These are phyloP conservation scores for Drosophila yakuba DNA, from an alignment of 1,140 invertebrate species.

Conservation along the genomic window DNA sequence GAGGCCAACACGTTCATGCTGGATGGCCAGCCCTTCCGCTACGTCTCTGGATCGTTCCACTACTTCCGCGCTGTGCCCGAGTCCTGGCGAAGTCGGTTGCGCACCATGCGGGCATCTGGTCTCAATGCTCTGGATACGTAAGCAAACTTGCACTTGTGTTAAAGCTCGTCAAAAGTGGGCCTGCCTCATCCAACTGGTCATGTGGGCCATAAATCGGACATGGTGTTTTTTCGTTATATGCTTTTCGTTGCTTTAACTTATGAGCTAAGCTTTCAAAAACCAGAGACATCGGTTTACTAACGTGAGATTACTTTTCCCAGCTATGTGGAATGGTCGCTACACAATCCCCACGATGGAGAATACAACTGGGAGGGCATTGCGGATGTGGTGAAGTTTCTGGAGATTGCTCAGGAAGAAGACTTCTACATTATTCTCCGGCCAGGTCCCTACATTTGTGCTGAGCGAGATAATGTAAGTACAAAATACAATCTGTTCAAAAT, in stretches of 20 bases:
- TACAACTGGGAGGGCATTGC: slow-evolving; percentile 91
- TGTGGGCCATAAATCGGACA: no score
- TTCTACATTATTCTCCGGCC: slow-evolving; percentile 94
- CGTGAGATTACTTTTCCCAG: slow-evolving; percentile 84
- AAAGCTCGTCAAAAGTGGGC: neutral
- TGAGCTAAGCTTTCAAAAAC: neutral
- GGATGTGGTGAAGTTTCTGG: slow-evolving; percentile 91
- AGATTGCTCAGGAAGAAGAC: slow-evolving; percentile 91
- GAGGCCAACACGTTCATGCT: slow-evolving; percentile 91
- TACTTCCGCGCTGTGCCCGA: slow-evolving; percentile 93
- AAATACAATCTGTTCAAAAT: no score
- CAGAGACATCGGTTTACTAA: neutral
- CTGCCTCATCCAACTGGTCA: no score
- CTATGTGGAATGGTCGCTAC: slow-evolving; percentile 96
- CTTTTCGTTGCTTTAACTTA: no score
- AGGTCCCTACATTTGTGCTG: slow-evolving; percentile 97
- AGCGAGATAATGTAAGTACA: slow-evolving; percentile 87
- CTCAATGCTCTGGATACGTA: slow-evolving; percentile 96
- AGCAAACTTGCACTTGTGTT: slow-evolving; percentile 70
- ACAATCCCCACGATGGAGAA: slow-evolving; percentile 91
- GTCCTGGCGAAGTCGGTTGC: slow-evolving; percentile 93
- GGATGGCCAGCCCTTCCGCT: slow-evolving; percentile 92
- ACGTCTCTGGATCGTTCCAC: slow-evolving; percentile 95
- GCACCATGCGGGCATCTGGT: slow-evolving; percentile 92
- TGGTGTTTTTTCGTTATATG: no score